phyloP scores from a whole-genome alignment of 2,797 vertebrate species.

The Kryptopterus vitreolus region DNA sequence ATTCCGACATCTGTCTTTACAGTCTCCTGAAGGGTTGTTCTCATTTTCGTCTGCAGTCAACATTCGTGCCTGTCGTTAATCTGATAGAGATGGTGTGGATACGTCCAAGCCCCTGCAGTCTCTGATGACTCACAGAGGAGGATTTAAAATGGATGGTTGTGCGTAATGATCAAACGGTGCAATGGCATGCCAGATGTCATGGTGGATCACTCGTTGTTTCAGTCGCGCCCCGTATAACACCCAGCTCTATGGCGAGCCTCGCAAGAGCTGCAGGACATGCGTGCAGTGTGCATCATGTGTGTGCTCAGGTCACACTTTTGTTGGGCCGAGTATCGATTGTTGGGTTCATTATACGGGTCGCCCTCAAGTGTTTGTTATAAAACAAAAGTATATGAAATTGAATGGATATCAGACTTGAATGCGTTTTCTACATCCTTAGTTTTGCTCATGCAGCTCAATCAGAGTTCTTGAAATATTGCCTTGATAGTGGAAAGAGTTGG shows the following conservation, averaged over 20 bases:
- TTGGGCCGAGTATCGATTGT: constrained; percentile 24
- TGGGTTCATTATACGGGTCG: constrained; percentile 25
- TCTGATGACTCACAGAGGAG: constrained; percentile 48
- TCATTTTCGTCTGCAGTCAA: constrained; percentile 35
- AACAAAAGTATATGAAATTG: not conserved
- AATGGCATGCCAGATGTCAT: constrained; percentile 40
- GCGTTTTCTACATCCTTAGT: not conserved
- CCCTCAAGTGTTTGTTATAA: too few relatives aligned
- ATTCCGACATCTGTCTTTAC: constrained; percentile 17
- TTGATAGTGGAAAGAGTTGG: not conserved
- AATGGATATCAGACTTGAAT: not conserved
- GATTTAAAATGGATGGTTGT: constrained; percentile 48
- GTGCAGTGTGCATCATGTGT: constrained; percentile 15
- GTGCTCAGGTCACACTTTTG: constrained; percentile 1
- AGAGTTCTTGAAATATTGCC: constrained; percentile 19
- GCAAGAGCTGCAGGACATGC: constrained; percentile 2
- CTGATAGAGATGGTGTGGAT: constrained; percentile 47
- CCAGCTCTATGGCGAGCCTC: not conserved
- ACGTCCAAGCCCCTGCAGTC: constrained; percentile 59
- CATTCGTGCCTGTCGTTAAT: constrained; percentile 36
- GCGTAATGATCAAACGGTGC: constrained; percentile 44
- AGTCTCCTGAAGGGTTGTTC: constrained; percentile 32
- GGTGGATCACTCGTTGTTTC: constrained; percentile 16
- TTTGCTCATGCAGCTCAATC: constrained; percentile 1
- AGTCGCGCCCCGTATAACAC: constrained; percentile 27